Evolutionary conservation across 2,888 invertebrate species (phyloP).

Genomic region (Sycophila texana): DNA sequence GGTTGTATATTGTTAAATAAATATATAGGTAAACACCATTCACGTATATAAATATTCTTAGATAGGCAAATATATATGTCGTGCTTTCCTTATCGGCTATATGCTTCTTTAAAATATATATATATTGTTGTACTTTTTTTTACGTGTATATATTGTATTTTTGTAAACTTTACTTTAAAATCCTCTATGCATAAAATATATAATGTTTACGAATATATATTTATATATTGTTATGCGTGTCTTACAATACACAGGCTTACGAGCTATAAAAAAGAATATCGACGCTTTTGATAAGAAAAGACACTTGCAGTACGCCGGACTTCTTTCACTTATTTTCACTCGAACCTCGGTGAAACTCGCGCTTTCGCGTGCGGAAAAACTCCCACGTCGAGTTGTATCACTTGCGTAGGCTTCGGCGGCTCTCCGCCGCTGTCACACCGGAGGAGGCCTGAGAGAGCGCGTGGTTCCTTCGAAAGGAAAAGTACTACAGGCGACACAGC

Average conservation of each 20-base stretch:
- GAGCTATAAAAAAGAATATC: not conserved
- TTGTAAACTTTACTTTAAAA: conserved; percentile 25
- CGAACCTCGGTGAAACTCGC: not conserved
- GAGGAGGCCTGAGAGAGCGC: not conserved
- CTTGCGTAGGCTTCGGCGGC: not conserved
- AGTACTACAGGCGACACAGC: not conserved
- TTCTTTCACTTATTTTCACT: not conserved
- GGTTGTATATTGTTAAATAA: conserved; percentile 52
- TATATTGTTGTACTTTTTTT: conserved; percentile 24
- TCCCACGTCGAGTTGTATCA: not conserved
- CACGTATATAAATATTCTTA: conserved; percentile 37
- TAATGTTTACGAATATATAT: conserved; percentile 36
- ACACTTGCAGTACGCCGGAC: conserved; percentile 42
- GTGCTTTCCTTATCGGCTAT: conserved; percentile 37
- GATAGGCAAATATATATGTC: conserved; percentile 46
- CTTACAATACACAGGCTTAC: not conserved
- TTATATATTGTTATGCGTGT: not conserved
- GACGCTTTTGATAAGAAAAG: conserved; percentile 36
- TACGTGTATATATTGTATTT: not conserved
- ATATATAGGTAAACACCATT: conserved; percentile 41
- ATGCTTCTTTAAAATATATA: conserved; percentile 39
- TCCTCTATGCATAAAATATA: conserved; percentile 47
- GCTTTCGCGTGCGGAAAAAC: not conserved
- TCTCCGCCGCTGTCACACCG: not conserved
- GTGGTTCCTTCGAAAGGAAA: not conserved